A percentile compares a stretch with the other conserved stretches of the same genome.
These are phyloP conservation scores for Tylochromis polylepis DNA, from an alignment of 2,113 vertebrate species.

Conservation along the genomic window DNA sequence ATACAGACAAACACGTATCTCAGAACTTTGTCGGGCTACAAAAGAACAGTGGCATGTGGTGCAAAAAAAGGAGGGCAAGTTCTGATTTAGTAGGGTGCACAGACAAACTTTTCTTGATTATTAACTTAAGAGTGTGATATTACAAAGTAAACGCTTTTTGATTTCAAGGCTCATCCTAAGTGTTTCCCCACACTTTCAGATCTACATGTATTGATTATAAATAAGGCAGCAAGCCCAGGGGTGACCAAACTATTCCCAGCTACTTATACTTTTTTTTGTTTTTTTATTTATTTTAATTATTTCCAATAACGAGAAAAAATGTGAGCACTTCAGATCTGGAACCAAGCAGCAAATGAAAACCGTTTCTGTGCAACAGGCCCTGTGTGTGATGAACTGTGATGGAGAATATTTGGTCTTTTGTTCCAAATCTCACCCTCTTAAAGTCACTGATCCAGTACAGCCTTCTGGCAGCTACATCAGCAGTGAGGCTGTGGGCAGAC, in stretches of 20 bases:
- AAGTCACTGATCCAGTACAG: constrained; percentile 88
- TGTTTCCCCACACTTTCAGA: too few relatives aligned
- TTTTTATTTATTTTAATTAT: not conserved
- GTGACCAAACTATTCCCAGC: not conserved
- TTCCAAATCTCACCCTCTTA: constrained; percentile 73
- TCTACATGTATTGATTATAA: not conserved
- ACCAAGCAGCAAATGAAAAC: not conserved
- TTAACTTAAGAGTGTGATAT: not conserved
- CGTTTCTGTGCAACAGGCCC: not conserved
- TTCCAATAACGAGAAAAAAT: not conserved
- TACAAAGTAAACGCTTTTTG: not conserved
- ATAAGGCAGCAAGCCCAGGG: not conserved
- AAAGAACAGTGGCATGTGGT: not conserved
- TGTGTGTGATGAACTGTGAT: not conserved
- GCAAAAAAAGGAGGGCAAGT: too few relatives aligned
- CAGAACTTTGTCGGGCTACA: not conserved
- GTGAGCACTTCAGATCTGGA: not conserved
- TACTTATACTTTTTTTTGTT: not conserved
- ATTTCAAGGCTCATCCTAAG: not conserved
- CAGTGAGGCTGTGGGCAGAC: constrained; percentile 74
- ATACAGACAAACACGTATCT: not conserved
- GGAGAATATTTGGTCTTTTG: not conserved
- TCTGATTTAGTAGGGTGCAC: accelerated
- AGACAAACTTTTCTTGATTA: not conserved
- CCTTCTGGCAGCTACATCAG: constrained; percentile 76